These are phyloP conservation scores for Upupa epops DNA, from an alignment of 2,113 vertebrate genomes.

Conservation along the genomic window DNA sequence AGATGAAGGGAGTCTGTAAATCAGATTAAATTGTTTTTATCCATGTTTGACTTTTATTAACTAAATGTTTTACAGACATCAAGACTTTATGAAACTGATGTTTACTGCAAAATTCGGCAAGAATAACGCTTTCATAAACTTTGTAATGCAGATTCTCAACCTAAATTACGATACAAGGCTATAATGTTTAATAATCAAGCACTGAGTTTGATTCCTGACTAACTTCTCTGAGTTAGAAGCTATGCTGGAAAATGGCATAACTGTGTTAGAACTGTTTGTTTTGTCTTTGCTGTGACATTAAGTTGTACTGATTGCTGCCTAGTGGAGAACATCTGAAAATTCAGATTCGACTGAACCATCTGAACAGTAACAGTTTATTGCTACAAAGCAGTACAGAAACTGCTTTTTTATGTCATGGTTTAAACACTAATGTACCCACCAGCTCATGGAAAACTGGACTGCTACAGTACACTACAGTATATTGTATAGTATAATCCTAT, in stretches of 20 bases:
- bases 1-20: conserved; percentile 87
- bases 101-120: conserved; percentile 73
- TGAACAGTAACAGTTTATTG: background rate
- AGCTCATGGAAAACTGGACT: background rate
- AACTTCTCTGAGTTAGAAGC: background rate
- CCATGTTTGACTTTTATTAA: conserved; percentile 88
- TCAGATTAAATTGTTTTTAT: conserved; percentile 90
- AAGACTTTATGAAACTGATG: conserved; percentile 75
- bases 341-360: background rate
- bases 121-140: conserved; percentile 28
- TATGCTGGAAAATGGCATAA: background rate
- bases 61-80: conserved; percentile 85
- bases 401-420: background rate
- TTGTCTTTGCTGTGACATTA: background rate
- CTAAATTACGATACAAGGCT: background rate
- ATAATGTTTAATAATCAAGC: conserved; percentile 41
- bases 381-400: background rate
- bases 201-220: background rate
- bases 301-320: conserved; percentile 18
- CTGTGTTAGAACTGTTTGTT: background rate
- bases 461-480: fast-evolving
- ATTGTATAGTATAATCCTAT: too few species aligned
- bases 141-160: background rate
- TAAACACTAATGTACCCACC: background rate
- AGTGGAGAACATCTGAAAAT: conserved; percentile 10